Evolutionary conservation across 2,113 vertebrate species (phyloP), one percentile per base, ranked within the genome.

Genomic region (Menura novaehollandiae): DNA sequence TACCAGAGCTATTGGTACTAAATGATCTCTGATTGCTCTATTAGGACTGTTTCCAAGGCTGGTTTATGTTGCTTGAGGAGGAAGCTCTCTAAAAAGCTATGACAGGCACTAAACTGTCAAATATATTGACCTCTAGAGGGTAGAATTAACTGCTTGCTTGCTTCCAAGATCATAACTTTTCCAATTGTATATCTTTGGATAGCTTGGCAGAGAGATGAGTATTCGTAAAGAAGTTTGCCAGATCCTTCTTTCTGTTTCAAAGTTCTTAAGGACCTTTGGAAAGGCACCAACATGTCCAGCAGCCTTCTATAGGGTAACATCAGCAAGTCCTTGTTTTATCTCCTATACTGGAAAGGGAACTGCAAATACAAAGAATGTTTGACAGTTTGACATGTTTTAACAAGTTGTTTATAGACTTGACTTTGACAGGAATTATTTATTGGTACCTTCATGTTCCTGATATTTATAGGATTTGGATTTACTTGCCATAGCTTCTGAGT

Each of bases 381-480:
- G 89, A 72, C 63, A 83, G 72, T 73, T 83, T 95, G 86, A 62
- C 91, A 43, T 91, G 37, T 80, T 92, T 96, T 83, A 93, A 44
- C 46, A 91, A 83, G 76, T 91, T 89, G 76, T 91, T 95, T 88
- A 92, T 94, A 76, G 72, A 80, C 32, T 62, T 80, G 53, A 37
- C 55, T 86, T 91, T 91, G 83, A 69, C 83, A 66, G 46, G 24
- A 88, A 66, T 83, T 93, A 80, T 91, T 96, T 96, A 91, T 37
- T 88, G 46, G 53, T 93, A 80, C 63, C 19, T 76, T 91, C 41
- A 23, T 24, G 24, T 95, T 92, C 76, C 44, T 73, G 32, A 56
- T 93, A 85, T 85, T 95, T 92, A 83, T 88, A 89, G 63, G 53
- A 73, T 91, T 95, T 92, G 79, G 71, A 86, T 95, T 93, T 88